phyloP scores from a whole-genome alignment of 2,113 vertebrate species.

The Ceratotherium simum region DNA sequence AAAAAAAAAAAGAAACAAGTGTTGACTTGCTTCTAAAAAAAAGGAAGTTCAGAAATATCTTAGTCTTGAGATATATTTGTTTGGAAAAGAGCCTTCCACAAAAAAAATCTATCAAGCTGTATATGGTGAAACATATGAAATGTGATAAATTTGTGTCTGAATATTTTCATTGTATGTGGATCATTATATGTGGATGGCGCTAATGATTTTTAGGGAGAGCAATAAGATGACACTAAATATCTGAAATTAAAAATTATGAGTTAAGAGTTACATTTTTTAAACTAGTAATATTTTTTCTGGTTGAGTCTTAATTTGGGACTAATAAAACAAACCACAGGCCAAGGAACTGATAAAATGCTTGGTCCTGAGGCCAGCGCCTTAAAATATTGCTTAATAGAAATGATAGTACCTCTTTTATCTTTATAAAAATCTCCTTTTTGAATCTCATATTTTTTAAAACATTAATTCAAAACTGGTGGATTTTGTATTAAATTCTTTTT shows the following conservation, averaged over 20 bases:
- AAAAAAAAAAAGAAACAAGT: no score
- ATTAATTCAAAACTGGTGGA: not conserved
- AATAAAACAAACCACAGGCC: not conserved
- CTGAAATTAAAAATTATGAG: not conserved
- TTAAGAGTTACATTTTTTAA: not conserved
- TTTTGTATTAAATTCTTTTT: not conserved
- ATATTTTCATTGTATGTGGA: not conserved
- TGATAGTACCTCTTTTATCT: not conserved
- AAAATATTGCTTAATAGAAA: not conserved
- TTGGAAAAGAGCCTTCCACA: not conserved
- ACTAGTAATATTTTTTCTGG: not conserved
- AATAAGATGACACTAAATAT: not conserved
- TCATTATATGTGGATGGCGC: not conserved
- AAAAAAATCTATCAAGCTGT: not conserved
- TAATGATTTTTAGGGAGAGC: not conserved
- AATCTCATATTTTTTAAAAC: not conserved
- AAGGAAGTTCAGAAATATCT: not conserved
- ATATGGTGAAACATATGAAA: not conserved
- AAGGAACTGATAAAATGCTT: not conserved
- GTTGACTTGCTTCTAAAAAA: no score
- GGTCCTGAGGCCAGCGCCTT: not conserved
- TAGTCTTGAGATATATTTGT: not conserved
- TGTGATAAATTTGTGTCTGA: not conserved
- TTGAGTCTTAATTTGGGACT: not conserved
- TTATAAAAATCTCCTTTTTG: not conserved